Base-by-base conservation (phyloP, 2,888 invertebrate genomes). In the Fabriciana adippe region DNA sequence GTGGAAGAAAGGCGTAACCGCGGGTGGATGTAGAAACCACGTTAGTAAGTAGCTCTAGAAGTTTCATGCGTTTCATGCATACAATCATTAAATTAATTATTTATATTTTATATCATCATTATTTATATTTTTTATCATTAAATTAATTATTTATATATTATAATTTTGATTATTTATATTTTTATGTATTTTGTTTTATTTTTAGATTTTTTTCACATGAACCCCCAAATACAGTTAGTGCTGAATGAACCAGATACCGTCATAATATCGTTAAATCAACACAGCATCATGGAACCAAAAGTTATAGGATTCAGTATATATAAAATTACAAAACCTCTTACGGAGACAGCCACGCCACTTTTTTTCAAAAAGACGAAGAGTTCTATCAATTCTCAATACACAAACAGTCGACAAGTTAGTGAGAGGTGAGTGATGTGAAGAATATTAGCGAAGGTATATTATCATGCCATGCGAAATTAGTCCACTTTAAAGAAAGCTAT, bases 241-340 rank as follows among this genome's bases (percentile, higher is more conserved):
- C 86, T 98, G 45, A 95, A 95, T 77, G 97, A 97, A 82, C 73
- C 82, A 0, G 88, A 86, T 66, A 84, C 84, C 0, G 95, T 97
- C 1, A 95, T 98, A 15, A 95, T 98, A 62, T 97, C 97, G 0
- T 88, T 98, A 14, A 97, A 97, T 84, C 98, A 98, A 81, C 97
- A 98, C 85, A 96, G 97, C 72, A 96, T 97, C 63, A 96, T 97
- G 94, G 98, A 98, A 84, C 97, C 98, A 14, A 97, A 97, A 93
- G 97, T 97, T 6, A 97, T 98, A 73, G 98, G 98, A 45, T 98
- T 98, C 83, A 97, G 97, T 64, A 95, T 97, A 63, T 98, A 97
- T 84, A 94, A 95, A 55, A 86, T 96, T 76, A 94, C 95, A 71
- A 95, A 95, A 81, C 94, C 94, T 73, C 94, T 88, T 6, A 94